phyloP scores from a whole-genome alignment of 2,888 invertebrate species.

The Rhagium mordax region DNA sequence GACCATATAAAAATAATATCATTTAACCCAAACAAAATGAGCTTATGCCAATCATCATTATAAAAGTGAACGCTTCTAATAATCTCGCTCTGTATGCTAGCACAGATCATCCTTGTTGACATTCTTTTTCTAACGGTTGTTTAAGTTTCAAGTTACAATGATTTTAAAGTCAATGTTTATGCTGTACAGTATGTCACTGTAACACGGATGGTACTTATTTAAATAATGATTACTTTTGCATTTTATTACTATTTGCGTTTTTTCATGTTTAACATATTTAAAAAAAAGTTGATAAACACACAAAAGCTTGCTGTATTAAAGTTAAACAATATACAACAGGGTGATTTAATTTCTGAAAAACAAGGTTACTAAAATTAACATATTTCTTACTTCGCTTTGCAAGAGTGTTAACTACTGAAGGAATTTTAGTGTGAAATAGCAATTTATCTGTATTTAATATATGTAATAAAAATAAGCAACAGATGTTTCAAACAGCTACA shows the following conservation, averaged over 20 bases:
- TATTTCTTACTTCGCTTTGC: no score
- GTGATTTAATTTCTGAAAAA: no score
- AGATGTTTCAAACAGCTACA: neutral
- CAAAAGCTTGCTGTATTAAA: no score
- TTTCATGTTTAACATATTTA: no score
- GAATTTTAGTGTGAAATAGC: no score
- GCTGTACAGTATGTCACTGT: neutral
- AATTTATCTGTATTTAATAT: no score
- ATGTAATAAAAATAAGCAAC: neutral
- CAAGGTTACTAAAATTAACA: no score
- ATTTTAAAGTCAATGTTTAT: conserved; percentile 1
- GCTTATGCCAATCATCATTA: conserved; percentile 35
- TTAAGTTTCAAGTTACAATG: neutral
- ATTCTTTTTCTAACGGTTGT: conserved; percentile 40
- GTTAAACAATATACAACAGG: no score
- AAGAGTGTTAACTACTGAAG: no score
- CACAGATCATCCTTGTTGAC: conserved; percentile 38
- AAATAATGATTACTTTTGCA: neutral
- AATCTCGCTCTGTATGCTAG: conserved; percentile 36
- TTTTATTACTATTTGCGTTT: neutral
- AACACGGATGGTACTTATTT: neutral
- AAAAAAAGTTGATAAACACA: no score
- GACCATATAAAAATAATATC: conserved; percentile 43
- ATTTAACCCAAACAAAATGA: conserved; percentile 13
- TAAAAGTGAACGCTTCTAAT: conserved; percentile 43